Evolutionary conservation across 2,113 vertebrate species (phyloP), one percentile per base, ranked within the genome.

Genomic region (Poeciliopsis prolifica): DNA sequence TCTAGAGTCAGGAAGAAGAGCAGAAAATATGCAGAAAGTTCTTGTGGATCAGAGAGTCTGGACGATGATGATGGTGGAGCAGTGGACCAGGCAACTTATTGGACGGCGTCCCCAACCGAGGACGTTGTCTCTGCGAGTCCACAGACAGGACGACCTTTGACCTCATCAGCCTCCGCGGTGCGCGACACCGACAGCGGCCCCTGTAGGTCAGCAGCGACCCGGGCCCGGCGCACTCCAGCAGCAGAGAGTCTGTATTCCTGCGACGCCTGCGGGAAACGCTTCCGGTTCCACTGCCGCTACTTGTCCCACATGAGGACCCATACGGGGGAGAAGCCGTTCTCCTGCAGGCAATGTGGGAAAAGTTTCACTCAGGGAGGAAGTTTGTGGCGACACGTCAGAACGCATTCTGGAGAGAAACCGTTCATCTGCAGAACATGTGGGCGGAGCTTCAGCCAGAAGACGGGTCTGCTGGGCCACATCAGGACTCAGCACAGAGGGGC

Each of bases 301-400:
- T 26, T 65, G n/a, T 44, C 31, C 44, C 72, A 74, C 62, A 63
- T 72, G 40, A 64, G 70, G 30, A 72, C 42, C 29, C 70, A 72
- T 19, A 72, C 61, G 4, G 61, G 42, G 6, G 62, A 75, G 28
- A 60, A 61, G 7, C 64, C 65, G 1, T 68, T 61, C 30, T 67
- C 73, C 14, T 75, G 73, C 11, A 31, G 67, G 30, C 14, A 35
- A 0, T 75, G 73, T 2, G 72, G 62, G 22, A 74, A 65, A 65
- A 19, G 44, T 65, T 74, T 28, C 42, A 65, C 48, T 54, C 62
- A 40, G 11, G 13, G 26, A 12, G 31, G 29, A 26, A 66, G n/a
- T 31, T 31, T 73, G 71, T 33, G 44, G 48, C 62, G 71, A 15
- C 71, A 73, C 30, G 33, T 73, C 42, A 73, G 31, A 4, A 65